Conservation (phyloP, 2,113 vertebrate species). For the Gasterosteus nipponicus region DNA sequence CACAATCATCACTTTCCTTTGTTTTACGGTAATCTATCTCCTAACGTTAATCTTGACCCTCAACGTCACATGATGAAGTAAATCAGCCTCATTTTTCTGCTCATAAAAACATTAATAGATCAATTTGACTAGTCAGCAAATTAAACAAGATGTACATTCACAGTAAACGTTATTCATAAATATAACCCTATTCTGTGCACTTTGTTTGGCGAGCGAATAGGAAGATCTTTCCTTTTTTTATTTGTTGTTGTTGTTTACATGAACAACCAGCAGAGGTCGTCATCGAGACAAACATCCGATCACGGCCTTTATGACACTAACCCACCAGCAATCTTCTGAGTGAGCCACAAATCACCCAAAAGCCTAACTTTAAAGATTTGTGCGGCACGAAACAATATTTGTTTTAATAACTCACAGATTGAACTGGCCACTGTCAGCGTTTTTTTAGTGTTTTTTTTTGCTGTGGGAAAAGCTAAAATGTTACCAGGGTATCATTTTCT, state of each 20-base stretch:
- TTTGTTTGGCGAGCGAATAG: background rate
- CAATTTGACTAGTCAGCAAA: no score
- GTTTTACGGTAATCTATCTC: background rate
- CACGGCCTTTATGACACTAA: background rate
- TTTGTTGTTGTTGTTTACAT: slow-evolving; percentile 16
- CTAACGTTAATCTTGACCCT: background rate
- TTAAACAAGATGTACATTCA: no score
- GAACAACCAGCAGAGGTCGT: slow-evolving; percentile 56
- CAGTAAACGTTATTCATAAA: no score
- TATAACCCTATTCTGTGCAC: background rate
- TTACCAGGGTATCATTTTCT: background rate
- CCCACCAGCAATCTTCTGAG: background rate
- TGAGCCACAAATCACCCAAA: background rate
- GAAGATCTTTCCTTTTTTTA: background rate
- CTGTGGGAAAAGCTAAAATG: background rate
- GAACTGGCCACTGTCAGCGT: background rate
- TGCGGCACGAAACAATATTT: no score
- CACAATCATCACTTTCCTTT: background rate
- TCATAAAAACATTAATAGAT: no score
- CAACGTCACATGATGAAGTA: background rate
- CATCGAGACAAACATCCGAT: slow-evolving; percentile 33
- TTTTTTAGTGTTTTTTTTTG: background rate
- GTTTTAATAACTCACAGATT: no score
- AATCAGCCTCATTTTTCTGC: no score
- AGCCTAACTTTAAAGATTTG: background rate